Evolutionary conservation across 2,113 vertebrate genomes (phyloP).

Genomic region (Ictalurus punctatus): DNA sequence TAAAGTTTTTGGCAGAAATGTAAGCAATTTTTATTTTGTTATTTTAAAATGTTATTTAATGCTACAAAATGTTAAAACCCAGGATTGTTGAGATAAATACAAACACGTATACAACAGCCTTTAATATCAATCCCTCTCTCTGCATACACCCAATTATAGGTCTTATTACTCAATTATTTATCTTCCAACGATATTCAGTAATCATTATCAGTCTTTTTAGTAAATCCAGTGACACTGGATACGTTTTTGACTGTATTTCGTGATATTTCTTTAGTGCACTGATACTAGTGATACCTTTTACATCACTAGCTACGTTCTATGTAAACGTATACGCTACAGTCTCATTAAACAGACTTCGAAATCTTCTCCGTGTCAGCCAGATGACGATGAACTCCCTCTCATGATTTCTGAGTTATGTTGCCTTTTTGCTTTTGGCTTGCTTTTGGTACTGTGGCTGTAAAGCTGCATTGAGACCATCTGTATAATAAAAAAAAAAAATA

Average conservation of each 20-base stretch:
- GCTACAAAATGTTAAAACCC: background rate
- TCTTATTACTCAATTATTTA: background rate
- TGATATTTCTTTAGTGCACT: background rate
- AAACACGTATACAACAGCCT: background rate
- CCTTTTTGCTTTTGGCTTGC: background rate
- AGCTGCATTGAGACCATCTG: conserved; percentile 1
- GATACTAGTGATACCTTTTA: background rate
- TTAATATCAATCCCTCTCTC: background rate
- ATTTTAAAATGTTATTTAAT: too few species aligned
- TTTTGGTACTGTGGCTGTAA: background rate
- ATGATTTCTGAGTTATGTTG: background rate
- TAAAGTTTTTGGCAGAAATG: background rate
- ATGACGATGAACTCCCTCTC: background rate
- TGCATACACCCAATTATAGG: background rate
- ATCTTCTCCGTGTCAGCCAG: background rate
- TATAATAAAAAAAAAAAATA: background rate
- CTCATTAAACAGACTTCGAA: background rate
- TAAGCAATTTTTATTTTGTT: too few species aligned
- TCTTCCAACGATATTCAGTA: background rate
- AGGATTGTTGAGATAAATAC: background rate
- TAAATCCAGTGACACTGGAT: background rate
- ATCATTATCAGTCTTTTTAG: background rate
- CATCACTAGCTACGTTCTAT: background rate
- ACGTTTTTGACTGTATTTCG: background rate
- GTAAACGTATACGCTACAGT: too few species aligned